Evolutionary conservation across 2,888 invertebrate species (phyloP).

Genomic region (Sabellastarte sp.): DNA sequence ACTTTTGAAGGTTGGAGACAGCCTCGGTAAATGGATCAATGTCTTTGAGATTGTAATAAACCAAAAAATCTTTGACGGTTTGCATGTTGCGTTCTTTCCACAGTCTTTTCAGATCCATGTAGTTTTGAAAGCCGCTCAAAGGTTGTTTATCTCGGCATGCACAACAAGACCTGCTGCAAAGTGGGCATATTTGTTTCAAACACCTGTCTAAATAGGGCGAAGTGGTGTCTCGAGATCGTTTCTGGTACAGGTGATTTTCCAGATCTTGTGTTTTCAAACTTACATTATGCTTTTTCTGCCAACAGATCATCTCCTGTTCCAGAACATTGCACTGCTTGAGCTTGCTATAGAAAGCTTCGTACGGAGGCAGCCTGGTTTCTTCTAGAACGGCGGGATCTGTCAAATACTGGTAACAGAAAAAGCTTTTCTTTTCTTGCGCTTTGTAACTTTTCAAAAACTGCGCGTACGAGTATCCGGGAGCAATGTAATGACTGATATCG

Average conservation of each 20-base stretch:
- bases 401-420: not conserved
- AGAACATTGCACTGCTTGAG: not conserved
- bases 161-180: too few species aligned
- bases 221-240: too few species aligned
- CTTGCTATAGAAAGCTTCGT: not conserved
- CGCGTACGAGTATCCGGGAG: not conserved
- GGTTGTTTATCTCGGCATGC: too few species aligned
- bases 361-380: not conserved
- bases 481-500: not conserved
- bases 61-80: conserved; percentile 28
- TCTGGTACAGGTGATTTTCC: too few species aligned
- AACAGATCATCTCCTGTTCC: too few species aligned
- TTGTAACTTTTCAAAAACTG: not conserved
- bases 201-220: too few species aligned
- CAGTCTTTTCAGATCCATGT: not conserved
- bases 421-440: not conserved
- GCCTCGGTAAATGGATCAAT: conserved; percentile 28
- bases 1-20: conserved; percentile 18
- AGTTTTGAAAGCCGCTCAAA: not conserved
- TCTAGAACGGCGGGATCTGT: not conserved
- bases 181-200: too few species aligned
- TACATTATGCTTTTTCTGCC: too few species aligned
- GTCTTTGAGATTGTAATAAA: conserved; percentile 32
- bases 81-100: conserved; percentile 26
- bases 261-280: too few species aligned